Base-by-base conservation (phyloP, 2,797 vertebrate species). In the Acanthurus tractus region DNA sequence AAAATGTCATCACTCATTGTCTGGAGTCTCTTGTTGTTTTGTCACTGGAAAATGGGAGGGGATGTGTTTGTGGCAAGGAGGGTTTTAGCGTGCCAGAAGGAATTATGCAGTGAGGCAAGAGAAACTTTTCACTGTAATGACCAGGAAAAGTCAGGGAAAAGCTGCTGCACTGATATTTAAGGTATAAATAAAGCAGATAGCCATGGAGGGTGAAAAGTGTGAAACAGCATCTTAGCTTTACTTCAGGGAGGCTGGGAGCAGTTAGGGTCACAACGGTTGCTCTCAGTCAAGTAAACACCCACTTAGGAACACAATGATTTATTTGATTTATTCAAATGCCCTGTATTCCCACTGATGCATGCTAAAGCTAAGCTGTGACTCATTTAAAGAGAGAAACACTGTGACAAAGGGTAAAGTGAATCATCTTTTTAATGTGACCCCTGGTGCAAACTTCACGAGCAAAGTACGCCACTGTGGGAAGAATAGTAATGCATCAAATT, bases 271-370 rank as follows among this genome's bases (percentile, higher is more conserved):
- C 80, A 80, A 84, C 75, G 79, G 82, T 85, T 86, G 68, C 70
- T 62, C 76, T 88, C 81, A 78, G 86, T 91, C 88, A 89, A 89
- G 79, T 88, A 89, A 91, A 88, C 76, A 86, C 73, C 82, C 83
- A 87, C 82, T 86, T 86, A 80, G 70, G 71, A 88, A 77, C 76
- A 86, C 79, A 82, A 79, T 64, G 81, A 90, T 89, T 88, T 88
- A 83, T 89, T 82, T 74, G 68, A 92, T 90, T 90, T 91, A 90
- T 92, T 93, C 82, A 88, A 77, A 90, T 83, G 85, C 74, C 81
- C 79, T 73, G 57, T 74, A 77, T 88, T 89, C 83, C 54, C 65
- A 78, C 71, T 69, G 81, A 82, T 81, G 85, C 73, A 82, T 80
- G 80, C 65, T 83, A 57, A 88, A 81, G 74, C 79, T 58, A 64